These are phyloP conservation scores for Ciconia maguari DNA, from an alignment of 2,113 vertebrate species.

Conservation along the genomic window DNA sequence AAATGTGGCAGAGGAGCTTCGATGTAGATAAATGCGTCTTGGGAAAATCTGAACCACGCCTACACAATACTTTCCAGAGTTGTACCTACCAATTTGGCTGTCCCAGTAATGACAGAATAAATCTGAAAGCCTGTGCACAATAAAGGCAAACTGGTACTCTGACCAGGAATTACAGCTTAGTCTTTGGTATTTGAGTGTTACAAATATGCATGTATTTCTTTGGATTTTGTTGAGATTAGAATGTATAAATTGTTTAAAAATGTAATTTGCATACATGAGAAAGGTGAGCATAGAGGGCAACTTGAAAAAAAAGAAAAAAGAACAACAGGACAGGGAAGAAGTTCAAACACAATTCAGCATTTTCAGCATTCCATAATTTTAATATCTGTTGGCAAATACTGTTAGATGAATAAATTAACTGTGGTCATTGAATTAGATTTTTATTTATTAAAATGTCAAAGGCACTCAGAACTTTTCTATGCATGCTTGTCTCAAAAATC, in stretches of 20 bases:
- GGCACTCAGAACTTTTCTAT: neutral
- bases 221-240: neutral
- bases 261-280: neutral
- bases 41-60: neutral
- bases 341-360: neutral
- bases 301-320: neutral
- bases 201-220: neutral
- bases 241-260: neutral
- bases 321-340: neutral
- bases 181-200: neutral
- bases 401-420: neutral
- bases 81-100: neutral
- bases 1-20: neutral
- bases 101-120: neutral
- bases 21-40: neutral
- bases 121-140: neutral
- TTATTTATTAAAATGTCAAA: neutral
- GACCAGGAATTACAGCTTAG: neutral
- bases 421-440: neutral
- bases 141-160: neutral
- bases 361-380: neutral
- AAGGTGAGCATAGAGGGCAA: neutral
- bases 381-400: neutral
- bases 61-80: neutral
- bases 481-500: neutral